These are phyloP conservation scores for Pogonocherus hispidulus DNA, from an alignment of 2,888 invertebrate species.

Conservation along the genomic window DNA sequence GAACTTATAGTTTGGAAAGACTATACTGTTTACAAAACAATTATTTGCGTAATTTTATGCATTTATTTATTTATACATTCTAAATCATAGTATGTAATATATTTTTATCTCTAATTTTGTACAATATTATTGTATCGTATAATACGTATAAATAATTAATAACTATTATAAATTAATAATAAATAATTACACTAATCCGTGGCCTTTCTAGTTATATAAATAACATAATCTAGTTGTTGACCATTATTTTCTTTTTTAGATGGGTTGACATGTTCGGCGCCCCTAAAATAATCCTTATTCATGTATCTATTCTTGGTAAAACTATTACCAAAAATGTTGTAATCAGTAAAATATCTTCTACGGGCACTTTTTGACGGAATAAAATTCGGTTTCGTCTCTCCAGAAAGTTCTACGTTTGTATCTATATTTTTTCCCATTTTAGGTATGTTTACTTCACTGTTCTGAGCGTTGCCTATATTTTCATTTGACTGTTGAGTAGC, in stretches of 20 bases:
- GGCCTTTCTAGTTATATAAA: constrained; percentile 13
- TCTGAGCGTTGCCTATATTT: too few species aligned
- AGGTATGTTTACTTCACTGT: too few species aligned
- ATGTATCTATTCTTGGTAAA: not conserved
- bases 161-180: not conserved
- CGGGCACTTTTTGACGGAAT: not conserved
- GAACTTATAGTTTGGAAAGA: too few species aligned
- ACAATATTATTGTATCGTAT: not conserved
- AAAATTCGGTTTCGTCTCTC: not conserved
- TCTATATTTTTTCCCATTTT: not conserved
- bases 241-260: not conserved
- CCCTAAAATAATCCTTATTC: not conserved
- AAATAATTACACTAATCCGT: not conserved
- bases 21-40: too few species aligned
- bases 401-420: not conserved
- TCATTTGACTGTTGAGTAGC: too few species aligned
- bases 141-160: not conserved
- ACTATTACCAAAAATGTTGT: not conserved
- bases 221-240: constrained; percentile 5
- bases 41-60: too few species aligned
- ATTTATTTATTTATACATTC: too few species aligned
- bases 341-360: not conserved
- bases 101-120: too few species aligned
- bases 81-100: too few species aligned
- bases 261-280: not conserved